Evolutionary conservation across 2,797 vertebrate species (phyloP), one percentile per base, ranked within the genome.

Genomic region (Furcifer pardalis): DNA sequence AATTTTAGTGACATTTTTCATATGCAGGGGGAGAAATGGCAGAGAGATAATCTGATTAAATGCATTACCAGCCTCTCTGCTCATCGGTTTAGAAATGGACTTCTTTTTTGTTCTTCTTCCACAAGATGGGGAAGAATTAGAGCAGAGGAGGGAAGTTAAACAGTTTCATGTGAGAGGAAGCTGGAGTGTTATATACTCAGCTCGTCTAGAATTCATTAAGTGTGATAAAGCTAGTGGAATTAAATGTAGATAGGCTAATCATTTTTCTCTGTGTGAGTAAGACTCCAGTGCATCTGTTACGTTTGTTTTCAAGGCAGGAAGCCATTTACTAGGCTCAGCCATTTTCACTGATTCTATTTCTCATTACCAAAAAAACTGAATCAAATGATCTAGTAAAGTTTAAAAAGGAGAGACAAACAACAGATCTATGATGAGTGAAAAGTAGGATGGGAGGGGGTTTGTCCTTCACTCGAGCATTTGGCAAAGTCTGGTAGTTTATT

Each of bases 221-320:
- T 87, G 88, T 89, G 89, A 87, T 91, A 86, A 91, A 87, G 79
- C 42, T 73, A 76, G 17, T 86, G 87, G 87, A 90, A 85, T 69
- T 83, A 83, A 94, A 89, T 89, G 59, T 74, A 77, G 87, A 59
- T 90, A 89, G 73, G 77, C 74, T 90, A 90, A 90, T 93, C 84
- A 0, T 75, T 83, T 91, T 88, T 68, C n/a, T 19, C 35, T 35
- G 12, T 91, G 92, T 77, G 91, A 25, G 9, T 81, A 78, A 89
- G 90, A 91, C 77, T 90, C 77, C 75, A 85, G 77, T 91, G 86
- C 46, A 87, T 84, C 77, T 84, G 84, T 84, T 88, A 84, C 86
- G 83, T 92, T 92, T 86, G 91, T 92, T 93, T 91, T 91, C 88
- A 37, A 91, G 86, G 92, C 90, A 84, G 89, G 88, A 92, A 90